phyloP scores from a whole-genome alignment of 2,113 vertebrate species.

The Sinocyclocheilus anophthalmus region DNA sequence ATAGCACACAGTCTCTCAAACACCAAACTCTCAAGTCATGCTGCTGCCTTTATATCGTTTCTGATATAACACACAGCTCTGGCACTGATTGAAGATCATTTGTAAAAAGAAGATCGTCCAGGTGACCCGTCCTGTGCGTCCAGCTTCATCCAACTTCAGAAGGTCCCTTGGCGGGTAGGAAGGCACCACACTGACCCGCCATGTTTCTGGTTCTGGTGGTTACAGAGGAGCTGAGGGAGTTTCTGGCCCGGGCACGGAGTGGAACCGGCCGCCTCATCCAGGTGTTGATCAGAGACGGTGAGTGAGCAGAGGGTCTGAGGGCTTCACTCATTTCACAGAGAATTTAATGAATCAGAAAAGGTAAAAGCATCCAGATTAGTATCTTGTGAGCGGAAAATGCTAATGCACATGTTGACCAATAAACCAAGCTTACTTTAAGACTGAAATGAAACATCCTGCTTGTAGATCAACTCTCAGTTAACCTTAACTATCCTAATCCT shows the following conservation, averaged over 20 bases:
- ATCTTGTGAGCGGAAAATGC: neutral
- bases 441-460: neutral
- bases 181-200: constrained; percentile 61
- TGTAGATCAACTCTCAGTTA: neutral
- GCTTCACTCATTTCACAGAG: neutral
- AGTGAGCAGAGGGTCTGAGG: constrained; percentile 70
- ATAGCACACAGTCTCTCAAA: constrained; percentile 24
- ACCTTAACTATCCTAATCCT: neutral
- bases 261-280: constrained; percentile 92
- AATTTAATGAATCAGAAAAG: neutral
- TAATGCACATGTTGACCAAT: neutral
- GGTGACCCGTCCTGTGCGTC: constrained; percentile 12
- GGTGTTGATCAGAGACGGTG: constrained; percentile 94
- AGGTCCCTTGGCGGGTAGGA: constrained; percentile 45
- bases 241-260: constrained; percentile 90
- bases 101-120: constrained; percentile 25
- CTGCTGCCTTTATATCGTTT: neutral
- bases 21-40: constrained; percentile 30
- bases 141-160: constrained; percentile 3
- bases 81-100: neutral
- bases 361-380: neutral
- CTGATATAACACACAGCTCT: neutral
- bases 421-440: neutral
- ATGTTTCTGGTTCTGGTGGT: constrained; percentile 97
- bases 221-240: constrained; percentile 91